Base-by-base conservation (phyloP, 2,888 invertebrate genomes). In the Acrocera orbiculus region DNA sequence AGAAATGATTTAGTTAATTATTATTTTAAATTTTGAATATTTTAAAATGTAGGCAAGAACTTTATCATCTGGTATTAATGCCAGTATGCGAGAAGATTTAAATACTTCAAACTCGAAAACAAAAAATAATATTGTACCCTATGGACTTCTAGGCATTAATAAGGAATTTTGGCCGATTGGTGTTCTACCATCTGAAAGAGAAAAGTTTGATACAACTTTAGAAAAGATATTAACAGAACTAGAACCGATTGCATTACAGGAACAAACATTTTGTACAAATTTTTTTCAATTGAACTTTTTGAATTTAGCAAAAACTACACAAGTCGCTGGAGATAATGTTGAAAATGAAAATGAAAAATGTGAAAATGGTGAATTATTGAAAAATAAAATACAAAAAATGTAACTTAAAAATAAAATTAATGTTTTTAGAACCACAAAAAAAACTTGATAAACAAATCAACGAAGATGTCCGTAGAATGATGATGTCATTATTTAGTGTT, bases 181-280 rank as follows among this genome's bases (percentile, higher is more conserved):
- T 40, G 62, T 69, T 2, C 72, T 71, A 39, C 50, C 64, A n/a
- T 60, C 62, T 5, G 73, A 73, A 47, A 56, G 72, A 16, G 59
- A 63, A 38, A 58, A 64, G 28, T 71, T 68, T 44, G 77, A 79
- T 52, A 66, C 76, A 39, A 66, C 83, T 32, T 63, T 89, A 37
- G 86, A 89, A 54, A 74, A 80, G 58, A 82, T 92, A 33, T 65
- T 98, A 37, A 79, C 79, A 11, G 79, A 89, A 52, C 66, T 95
- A 42, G 90, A 92, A 54, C 82, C 83, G 4, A 76, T 90, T 35
- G 92, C 93, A 53, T 67, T 92, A 43, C 81, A 85, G 16, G 96
- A 96, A 57, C 93, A 95, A 62, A 80, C 87, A 45, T 96, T 96
- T 61, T 93, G 92, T 55, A 75, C 83, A 13, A 69, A 74, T 40